Conservation (phyloP, 1,140 invertebrate species). For the Luehdorfia chinensis region DNA sequence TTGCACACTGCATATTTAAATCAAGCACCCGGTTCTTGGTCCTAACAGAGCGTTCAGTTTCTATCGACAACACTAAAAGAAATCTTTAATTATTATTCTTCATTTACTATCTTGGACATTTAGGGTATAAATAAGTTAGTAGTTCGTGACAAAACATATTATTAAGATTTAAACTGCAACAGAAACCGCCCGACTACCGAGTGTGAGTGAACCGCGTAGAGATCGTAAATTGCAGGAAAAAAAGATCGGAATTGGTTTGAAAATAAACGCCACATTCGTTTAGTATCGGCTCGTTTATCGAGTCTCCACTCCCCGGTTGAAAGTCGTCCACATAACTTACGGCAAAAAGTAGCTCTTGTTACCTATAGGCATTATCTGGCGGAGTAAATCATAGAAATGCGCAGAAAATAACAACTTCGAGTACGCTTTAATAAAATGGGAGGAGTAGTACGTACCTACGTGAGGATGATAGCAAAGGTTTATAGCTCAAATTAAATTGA, state of each 20-base stretch:
- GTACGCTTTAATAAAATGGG: background rate
- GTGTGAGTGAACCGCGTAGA: slow-evolving; percentile 12
- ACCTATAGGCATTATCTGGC: slow-evolving; percentile 49
- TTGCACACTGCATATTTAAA: too few relatives aligned
- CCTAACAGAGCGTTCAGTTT: too few relatives aligned
- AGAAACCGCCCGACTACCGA: background rate
- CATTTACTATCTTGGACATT: too few relatives aligned
- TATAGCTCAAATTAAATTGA: too few relatives aligned
- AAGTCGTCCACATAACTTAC: slow-evolving; percentile 40
- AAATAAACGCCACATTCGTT: slow-evolving; percentile 17
- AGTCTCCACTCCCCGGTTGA: slow-evolving; percentile 27
- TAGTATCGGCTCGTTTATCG: slow-evolving; percentile 13
- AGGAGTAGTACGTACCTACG: background rate
- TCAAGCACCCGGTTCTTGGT: too few relatives aligned
- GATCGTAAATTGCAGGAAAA: slow-evolving; percentile 11
- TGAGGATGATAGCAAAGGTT: too few relatives aligned
- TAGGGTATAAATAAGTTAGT: too few relatives aligned
- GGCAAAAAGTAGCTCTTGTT: slow-evolving; percentile 52
- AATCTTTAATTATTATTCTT: too few relatives aligned
- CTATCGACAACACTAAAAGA: too few relatives aligned
- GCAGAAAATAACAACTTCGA: slow-evolving; percentile 31
- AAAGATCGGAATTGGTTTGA: slow-evolving; percentile 3
- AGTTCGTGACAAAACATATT: too few relatives aligned
- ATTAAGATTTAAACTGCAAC: background rate
- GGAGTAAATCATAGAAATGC: slow-evolving; percentile 55